A percentile compares a stretch with the other conserved stretches of the same genome.
Conservation (phyloP, 2,113 vertebrate species). For the Aptenodytes forsteri region DNA sequence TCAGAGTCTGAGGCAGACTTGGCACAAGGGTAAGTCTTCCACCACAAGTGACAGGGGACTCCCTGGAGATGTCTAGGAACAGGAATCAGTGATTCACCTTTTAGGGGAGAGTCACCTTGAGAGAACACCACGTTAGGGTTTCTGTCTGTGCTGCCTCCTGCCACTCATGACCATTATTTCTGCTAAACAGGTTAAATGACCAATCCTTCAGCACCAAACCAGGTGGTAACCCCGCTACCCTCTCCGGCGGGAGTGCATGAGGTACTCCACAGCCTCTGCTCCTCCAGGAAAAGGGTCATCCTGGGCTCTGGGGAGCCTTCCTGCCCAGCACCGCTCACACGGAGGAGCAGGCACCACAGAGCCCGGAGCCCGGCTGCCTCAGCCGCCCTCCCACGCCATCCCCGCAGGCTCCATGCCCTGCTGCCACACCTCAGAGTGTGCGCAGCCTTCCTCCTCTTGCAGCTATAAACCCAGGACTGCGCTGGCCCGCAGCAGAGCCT, state of each 20-base stretch:
- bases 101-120: neutral
- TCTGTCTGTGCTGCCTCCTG: neutral
- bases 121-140: neutral
- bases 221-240: accelerated
- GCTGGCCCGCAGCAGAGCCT: no score
- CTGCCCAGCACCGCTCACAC: accelerated
- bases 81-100: neutral
- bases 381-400: accelerated
- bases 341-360: neutral
- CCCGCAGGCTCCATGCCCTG: neutral
- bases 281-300: neutral
- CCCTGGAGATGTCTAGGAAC: neutral
- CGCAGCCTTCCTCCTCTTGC: neutral
- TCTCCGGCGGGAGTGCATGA: accelerated
- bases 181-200: neutral
- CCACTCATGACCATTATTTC: neutral
- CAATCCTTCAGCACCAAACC: no score
- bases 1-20: neutral
- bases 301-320: neutral
- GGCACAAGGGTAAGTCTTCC: neutral
- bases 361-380: neutral
- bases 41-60: neutral
- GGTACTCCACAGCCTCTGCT: neutral
- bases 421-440: accelerated
- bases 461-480: neutral